A percentile compares a stretch with the other conserved stretches of the same genome.
Evolutionary conservation across 2,113 vertebrate species (phyloP).

Genomic region (Meriones unguiculatus): DNA sequence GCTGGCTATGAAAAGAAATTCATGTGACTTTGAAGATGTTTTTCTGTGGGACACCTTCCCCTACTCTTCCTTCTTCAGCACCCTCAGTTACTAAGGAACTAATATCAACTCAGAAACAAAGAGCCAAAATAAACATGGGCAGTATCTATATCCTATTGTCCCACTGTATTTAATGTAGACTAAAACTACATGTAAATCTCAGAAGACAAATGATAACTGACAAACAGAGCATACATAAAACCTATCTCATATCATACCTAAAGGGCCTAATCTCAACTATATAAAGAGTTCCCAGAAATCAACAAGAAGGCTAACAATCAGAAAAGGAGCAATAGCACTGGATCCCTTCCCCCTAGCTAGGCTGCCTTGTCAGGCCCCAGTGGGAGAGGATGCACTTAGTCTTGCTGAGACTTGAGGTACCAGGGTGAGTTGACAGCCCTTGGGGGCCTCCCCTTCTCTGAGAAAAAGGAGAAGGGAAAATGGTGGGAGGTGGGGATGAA

Average conservation of each 20-base stretch:
- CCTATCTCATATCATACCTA: neutral
- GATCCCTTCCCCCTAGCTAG: too few relatives aligned
- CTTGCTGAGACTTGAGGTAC: too few relatives aligned
- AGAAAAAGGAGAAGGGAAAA: too few relatives aligned
- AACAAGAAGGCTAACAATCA: neutral
- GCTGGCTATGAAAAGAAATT: neutral
- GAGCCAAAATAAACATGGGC: neutral
- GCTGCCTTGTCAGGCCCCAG: too few relatives aligned
- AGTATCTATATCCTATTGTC: neutral
- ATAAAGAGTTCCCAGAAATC: slow-evolving; percentile 44
- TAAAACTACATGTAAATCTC: neutral
- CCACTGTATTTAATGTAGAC: neutral
- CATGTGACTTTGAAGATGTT: neutral
- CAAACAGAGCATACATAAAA: neutral
- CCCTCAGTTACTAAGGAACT: neutral
- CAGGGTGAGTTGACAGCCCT: too few relatives aligned
- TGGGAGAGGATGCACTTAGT: too few relatives aligned
- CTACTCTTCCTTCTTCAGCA: neutral
- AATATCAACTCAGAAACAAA: neutral
- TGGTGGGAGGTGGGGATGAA: too few relatives aligned
- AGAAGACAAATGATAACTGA: neutral
- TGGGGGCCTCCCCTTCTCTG: too few relatives aligned
- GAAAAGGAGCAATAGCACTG: neutral
- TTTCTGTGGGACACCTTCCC: neutral
- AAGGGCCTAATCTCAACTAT: neutral